Evolutionary conservation across 2,797 vertebrate species (phyloP), one percentile per base, ranked within the genome.

Genomic region (Sphaeramia orbicularis): DNA sequence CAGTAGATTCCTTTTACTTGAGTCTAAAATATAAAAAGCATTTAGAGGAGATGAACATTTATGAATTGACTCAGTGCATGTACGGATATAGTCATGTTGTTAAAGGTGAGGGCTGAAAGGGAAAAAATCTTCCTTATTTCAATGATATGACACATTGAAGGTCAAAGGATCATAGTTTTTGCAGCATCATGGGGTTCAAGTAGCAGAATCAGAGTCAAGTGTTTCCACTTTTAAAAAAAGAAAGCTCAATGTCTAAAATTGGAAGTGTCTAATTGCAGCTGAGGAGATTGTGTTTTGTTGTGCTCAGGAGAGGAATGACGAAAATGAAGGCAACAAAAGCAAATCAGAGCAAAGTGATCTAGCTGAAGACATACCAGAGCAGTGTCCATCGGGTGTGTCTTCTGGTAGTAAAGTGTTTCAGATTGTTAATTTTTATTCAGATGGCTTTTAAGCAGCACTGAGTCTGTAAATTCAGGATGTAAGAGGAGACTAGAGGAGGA

Each of bases 191-290:
- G 37, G 45, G 49, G 49, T 67, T 67, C 43, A 56, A 75, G 60
- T 71, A 60, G 56, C 38, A 66, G 55, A 83, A 69, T 70, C 60
- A 53, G 47, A 54, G 50, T 70, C 76, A 40, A 66, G 47, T 72
- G 68, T 79, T 78, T 51, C 54, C 43, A 55, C 43, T 55, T 71
- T 62, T 59, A 77, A 59, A 35, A 60, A 65, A 54, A 0, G 40
- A 43, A 62, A 35, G 2, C 7, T 8, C 7, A 58, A 67, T 37
- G 61, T 76, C 66, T 68, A 55, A 74, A 74, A 65, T 47, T 69
- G 38, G 42, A 84, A 51, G 30, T 4, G 16, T 70, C 45, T 78
- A 69, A 84, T 71, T 81, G 75, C 59, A 68, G 49, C 70, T 64
- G 56, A 41, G 75, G 64, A 77, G 72, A 72, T 72, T 65, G 54